A percentile compares a stretch with the other conserved stretches of the same genome.
Evolutionary conservation across 2,797 vertebrate species (phyloP).

Genomic region (Scomberomorus guttatus): DNA sequence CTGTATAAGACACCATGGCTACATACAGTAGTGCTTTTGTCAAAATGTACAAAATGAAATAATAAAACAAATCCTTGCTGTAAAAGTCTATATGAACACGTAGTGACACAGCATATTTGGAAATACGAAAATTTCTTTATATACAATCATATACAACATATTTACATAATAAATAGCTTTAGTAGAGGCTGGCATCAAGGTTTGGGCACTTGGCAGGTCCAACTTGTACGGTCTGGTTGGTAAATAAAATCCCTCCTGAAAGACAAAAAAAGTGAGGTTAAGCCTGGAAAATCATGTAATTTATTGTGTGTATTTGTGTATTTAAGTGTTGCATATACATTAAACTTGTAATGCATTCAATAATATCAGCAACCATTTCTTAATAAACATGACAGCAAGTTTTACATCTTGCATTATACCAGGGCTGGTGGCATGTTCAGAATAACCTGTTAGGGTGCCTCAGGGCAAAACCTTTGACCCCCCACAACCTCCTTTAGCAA

Average conservation of each 20-base stretch:
- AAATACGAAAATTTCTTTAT: slow-evolving; percentile 59
- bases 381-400: no score
- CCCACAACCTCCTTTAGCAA: no score
- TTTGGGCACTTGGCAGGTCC: slow-evolving; percentile 84
- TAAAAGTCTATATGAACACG: slow-evolving; percentile 20
- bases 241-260: slow-evolving; percentile 84
- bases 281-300: background rate
- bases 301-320: no score
- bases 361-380: background rate
- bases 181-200: slow-evolving; percentile 46
- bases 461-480: no score
- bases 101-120: slow-evolving; percentile 17
- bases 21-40: slow-evolving; percentile 71
- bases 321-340: background rate
- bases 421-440: no score
- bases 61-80: background rate
- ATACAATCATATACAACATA: slow-evolving; percentile 62
- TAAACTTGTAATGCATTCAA: background rate
- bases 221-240: slow-evolving; percentile 75
- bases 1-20: slow-evolving; percentile 11
- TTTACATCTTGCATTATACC: no score
- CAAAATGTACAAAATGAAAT: slow-evolving; percentile 51
- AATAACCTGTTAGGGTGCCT: no score
- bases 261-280: slow-evolving; percentile 47
- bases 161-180: slow-evolving; percentile 79